Conservation (phyloP, 2,797 vertebrate genomes). For the Micrastur ruficollis region DNA sequence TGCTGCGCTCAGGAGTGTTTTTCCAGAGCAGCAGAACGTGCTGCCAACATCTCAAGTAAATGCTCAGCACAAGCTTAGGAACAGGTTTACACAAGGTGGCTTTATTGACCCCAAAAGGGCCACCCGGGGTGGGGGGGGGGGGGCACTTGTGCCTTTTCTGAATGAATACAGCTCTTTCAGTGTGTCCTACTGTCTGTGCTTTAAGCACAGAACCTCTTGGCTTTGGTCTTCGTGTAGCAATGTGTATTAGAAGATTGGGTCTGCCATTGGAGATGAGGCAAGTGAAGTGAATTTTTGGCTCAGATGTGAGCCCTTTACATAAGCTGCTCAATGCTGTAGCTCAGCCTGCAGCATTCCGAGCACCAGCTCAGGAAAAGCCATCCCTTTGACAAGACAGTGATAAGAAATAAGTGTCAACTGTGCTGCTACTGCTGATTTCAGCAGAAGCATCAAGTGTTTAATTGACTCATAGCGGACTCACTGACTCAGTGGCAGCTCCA, state of each 20-base stretch:
- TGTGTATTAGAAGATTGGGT: background rate
- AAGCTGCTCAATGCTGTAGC: background rate
- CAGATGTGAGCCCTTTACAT: rapidly evolving
- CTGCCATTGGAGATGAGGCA: background rate
- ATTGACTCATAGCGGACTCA: background rate
- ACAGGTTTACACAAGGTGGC: background rate
- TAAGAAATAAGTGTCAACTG: background rate
- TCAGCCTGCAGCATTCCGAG: background rate
- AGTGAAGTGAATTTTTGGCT: background rate
- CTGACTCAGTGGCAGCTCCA: background rate
- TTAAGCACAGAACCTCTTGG: background rate
- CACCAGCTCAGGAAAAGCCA: background rate
- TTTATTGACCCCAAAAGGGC: background rate
- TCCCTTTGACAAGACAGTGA: background rate
- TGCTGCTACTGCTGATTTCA: background rate
- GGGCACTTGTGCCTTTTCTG: background rate
- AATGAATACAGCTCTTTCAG: background rate
- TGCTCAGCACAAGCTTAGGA: background rate
- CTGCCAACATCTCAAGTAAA: background rate
- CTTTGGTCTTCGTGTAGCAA: background rate
- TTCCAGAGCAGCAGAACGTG: background rate
- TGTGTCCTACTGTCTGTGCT: background rate
- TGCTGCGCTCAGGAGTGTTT: background rate
- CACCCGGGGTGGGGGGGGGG: background rate
- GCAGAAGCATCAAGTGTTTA: background rate